phyloP scores from a whole-genome alignment of 2,797 vertebrate genomes.

The Helarctos malayanus region DNA sequence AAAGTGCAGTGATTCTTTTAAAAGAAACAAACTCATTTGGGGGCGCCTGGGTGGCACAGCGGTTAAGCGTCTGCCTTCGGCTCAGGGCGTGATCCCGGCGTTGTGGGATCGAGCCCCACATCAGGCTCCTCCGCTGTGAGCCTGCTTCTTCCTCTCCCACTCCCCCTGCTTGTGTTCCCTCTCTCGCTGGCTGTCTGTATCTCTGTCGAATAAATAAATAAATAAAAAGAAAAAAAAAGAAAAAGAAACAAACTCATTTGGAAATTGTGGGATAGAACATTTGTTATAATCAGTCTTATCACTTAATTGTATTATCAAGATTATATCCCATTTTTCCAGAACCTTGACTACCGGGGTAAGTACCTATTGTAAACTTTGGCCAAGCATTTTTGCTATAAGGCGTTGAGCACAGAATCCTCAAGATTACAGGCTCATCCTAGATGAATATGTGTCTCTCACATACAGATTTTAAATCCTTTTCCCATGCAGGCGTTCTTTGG shows the following conservation, averaged over 20 bases:
- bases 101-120: too few species aligned
- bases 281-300: not conserved
- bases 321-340: not conserved
- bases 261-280: not conserved
- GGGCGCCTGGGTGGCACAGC: too few species aligned
- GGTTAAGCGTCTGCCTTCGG: too few species aligned
- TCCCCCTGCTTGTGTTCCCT: too few species aligned
- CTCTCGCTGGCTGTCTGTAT: too few species aligned
- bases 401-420: not conserved
- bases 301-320: not conserved
- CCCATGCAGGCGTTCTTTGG: not conserved
- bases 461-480: constrained; percentile 24
- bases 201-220: too few species aligned
- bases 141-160: too few species aligned
- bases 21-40: constrained; percentile 6
- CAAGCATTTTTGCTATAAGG: constrained; percentile 33
- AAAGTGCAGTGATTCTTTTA: not conserved
- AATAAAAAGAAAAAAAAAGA: too few species aligned
- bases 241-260: constrained; percentile 47
- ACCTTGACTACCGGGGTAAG: not conserved
- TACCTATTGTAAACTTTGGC: not conserved
- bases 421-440: not conserved
- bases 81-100: too few species aligned
- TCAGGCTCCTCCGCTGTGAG: too few species aligned
- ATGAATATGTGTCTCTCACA: constrained; percentile 25